Evolutionary conservation across 2,113 vertebrate species (phyloP).

Genomic region (Phyllostomus hastatus): DNA sequence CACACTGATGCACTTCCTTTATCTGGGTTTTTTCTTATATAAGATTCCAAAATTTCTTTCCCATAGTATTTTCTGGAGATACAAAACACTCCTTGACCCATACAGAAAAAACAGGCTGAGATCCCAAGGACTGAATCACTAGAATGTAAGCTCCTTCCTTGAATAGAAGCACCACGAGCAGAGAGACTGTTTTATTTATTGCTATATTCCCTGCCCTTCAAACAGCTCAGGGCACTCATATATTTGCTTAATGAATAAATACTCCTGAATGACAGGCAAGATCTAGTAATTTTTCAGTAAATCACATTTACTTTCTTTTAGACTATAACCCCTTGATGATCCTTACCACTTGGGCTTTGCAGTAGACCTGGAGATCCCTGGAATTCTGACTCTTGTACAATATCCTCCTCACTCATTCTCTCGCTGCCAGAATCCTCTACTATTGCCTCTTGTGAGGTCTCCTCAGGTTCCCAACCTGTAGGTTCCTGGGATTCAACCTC

Average conservation of each 20-base stretch:
- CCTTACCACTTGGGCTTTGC: constrained; percentile 55
- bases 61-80: not conserved
- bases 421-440: constrained; percentile 58
- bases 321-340: not conserved
- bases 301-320: not conserved
- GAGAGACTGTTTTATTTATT: not conserved
- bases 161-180: not conserved
- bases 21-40: not conserved
- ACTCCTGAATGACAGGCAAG: not conserved
- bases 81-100: not conserved
- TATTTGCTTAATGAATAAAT: not conserved
- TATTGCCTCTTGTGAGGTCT: not conserved
- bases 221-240: not conserved
- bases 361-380: not conserved
- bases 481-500: constrained; percentile 42
- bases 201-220: not conserved
- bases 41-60: not conserved
- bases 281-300: not conserved
- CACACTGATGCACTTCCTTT: not conserved
- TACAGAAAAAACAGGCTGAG: not conserved
- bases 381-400: constrained; percentile 29
- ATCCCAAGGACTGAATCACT: not conserved
- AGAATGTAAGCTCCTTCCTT: not conserved
- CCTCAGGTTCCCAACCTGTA: constrained; percentile 61
- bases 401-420: constrained; percentile 62